phyloP scores from a whole-genome alignment of 2,113 vertebrate species.

The Tylochromis polylepis region DNA sequence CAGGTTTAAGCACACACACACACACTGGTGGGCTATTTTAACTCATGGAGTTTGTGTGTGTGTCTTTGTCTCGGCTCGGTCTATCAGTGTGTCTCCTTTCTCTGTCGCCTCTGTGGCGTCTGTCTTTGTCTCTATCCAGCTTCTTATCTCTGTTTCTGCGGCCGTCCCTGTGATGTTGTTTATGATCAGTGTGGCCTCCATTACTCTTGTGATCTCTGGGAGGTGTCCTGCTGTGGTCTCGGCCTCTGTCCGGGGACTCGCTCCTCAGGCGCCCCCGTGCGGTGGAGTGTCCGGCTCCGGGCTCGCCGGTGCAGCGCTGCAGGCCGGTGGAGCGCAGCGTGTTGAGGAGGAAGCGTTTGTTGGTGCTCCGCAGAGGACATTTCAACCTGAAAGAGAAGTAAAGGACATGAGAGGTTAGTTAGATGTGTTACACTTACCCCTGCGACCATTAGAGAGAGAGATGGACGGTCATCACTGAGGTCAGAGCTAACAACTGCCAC shows the following conservation, averaged over 20 bases:
- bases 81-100: slow-evolving; percentile 16
- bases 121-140: slow-evolving; percentile 35
- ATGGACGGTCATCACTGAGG: background rate
- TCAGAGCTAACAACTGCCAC: background rate
- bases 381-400: slow-evolving; percentile 82
- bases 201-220: slow-evolving; percentile 16
- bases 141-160: slow-evolving; percentile 27
- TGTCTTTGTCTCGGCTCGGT: slow-evolving; percentile 22
- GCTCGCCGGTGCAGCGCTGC: slow-evolving; percentile 59
- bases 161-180: slow-evolving; percentile 28
- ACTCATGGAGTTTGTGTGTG: slow-evolving; percentile 2
- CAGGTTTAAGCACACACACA: background rate
- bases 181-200: slow-evolving; percentile 6
- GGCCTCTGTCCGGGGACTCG: slow-evolving; percentile 19
- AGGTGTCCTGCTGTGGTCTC: slow-evolving; percentile 46
- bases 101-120: slow-evolving; percentile 15
- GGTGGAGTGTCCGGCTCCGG: slow-evolving; percentile 28
- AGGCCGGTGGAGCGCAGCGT: slow-evolving; percentile 87
- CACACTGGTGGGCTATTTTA: background rate
- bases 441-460: background rate
- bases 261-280: slow-evolving; percentile 11
- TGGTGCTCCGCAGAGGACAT: slow-evolving; percentile 88
- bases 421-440: background rate
- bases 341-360: slow-evolving; percentile 96
- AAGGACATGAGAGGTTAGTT: background rate